Base-by-base conservation (phyloP, 2,797 vertebrate genomes). In the Crocodylus rhombifer region DNA sequence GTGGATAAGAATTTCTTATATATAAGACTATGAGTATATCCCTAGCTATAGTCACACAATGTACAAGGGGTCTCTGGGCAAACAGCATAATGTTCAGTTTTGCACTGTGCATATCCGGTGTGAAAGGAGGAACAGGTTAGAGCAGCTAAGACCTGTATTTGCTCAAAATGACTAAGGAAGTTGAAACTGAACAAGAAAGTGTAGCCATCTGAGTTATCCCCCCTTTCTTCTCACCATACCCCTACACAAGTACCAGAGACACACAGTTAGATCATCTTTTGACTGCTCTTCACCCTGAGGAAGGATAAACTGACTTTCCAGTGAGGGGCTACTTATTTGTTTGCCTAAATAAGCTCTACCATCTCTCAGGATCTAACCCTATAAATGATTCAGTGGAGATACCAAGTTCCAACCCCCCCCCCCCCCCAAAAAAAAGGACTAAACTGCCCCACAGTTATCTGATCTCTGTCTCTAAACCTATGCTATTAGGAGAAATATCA, bases 81-180 rank as follows among this genome's bases (percentile, higher is more conserved):
- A 30, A 57, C 0, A 30, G 33, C 16, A 80, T 26, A 5, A 15
- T 65, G 73, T 26, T 74, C 58, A 87, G 71, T 25, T 69, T 77
- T 56, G 25, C 5, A 2, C 69, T 92, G 30, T 58, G n/a, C 4
- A 56, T 25, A 6, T 14, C 2, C 51, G 80, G 28, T 0, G 0
- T 55, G n/a, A 4, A 28, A 84, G 18, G 28, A 25, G 20, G 33
- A 17, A 11, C 33, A 51, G 69, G n/a, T 0, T 0, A 17, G 58
- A 87, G 65, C 61, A 87, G 78, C 78, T 74, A 21, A 74, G 76
- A 58, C 0, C 3, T 81, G 15, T 4, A 25, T 28, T 86, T 63
- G n/a, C 75, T 81, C 56, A 4, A 86, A 77, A 14, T 14, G 15
- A 73, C 69, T 25, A 42, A 42, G 36, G 36, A 42, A 42, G 42